Evolutionary conservation across 2,888 invertebrate species (phyloP).

Genomic region (Acronicta alni): DNA sequence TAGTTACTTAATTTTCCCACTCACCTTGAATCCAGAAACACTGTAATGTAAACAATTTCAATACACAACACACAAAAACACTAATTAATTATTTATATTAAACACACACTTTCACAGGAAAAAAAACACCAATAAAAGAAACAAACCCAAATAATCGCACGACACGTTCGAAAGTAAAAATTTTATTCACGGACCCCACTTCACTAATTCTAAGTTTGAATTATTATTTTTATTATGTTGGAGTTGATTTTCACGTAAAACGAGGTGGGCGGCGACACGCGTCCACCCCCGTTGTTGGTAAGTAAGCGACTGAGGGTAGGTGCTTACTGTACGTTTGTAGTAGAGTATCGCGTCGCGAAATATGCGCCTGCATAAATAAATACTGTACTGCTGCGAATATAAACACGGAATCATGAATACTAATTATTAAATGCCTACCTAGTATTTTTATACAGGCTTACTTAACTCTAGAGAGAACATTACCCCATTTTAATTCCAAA

Average conservation of each 20-base stretch:
- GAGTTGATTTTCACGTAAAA: conserved; percentile 37
- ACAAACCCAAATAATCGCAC: background rate
- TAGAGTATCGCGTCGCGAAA: conserved; percentile 28
- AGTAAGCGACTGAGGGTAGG: conserved; percentile 40
- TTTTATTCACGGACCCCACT: conserved; percentile 18
- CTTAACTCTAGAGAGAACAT: background rate
- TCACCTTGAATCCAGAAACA: conserved; percentile 35
- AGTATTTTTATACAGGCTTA: background rate
- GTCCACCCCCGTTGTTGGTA: conserved; percentile 35
- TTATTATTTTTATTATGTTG: conserved; percentile 15
- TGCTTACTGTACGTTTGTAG: conserved; percentile 16
- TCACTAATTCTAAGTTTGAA: conserved; percentile 34
- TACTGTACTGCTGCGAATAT: conserved; percentile 23
- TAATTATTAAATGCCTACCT: conserved; percentile 14
- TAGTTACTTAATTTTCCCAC: conserved; percentile 4
- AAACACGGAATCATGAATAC: conserved; percentile 19
- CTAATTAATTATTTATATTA: conserved; percentile 16
- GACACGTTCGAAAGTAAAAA: conserved; percentile 15
- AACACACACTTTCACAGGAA: conserved; percentile 34
- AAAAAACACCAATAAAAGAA: conserved; percentile 20
- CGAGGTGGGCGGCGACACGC: conserved; percentile 20
- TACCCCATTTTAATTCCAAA: background rate
- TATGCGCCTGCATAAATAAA: conserved; percentile 45
- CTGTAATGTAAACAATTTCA: conserved; percentile 2
- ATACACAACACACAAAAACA: conserved; percentile 43